These are phyloP conservation scores for Cactoblastis cactorum DNA, from an alignment of 2,888 invertebrate species.

Conservation along the genomic window DNA sequence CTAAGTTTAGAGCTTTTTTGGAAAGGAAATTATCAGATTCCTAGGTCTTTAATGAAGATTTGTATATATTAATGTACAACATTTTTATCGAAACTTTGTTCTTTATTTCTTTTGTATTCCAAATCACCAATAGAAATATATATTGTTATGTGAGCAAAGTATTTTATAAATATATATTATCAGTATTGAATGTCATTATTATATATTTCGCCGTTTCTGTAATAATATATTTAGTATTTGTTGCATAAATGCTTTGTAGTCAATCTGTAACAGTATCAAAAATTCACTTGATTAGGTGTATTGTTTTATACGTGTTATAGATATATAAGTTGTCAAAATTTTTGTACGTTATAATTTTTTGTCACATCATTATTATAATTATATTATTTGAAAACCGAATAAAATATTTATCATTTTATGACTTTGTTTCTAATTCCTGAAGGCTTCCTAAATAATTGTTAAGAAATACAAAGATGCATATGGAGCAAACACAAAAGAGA, in stretches of 20 bases:
- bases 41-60: conserved; percentile 45
- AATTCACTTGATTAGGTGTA: conserved; percentile 22
- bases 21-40: conserved; percentile 41
- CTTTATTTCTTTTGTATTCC: conserved; percentile 49
- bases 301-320: conserved; percentile 26
- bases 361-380: conserved; percentile 60
- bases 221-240: conserved; percentile 17
- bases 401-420: conserved; percentile 56
- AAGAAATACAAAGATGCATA: background rate
- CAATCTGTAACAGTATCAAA: conserved; percentile 19
- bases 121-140: conserved; percentile 58
- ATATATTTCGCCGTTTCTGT: conserved; percentile 20
- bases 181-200: conserved; percentile 24
- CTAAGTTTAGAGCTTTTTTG: conserved; percentile 36
- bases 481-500: too few relatives aligned
- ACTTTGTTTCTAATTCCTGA: background rate
- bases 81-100: conserved; percentile 45
- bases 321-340: conserved; percentile 49
- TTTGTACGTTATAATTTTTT: conserved; percentile 48
- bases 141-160: conserved; percentile 60
- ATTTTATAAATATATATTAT: conserved; percentile 51
- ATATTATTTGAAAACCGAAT: conserved; percentile 63
- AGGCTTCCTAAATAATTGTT: background rate
- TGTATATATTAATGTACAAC: conserved; percentile 49
- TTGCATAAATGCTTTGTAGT: conserved; percentile 21